Percentiles rank a stretch among this genome's conserved stretches.
phyloP scores from a whole-genome alignment of 37 sponge, comb jelly and placozoan genomes.

The Tethya wilhelma region DNA sequence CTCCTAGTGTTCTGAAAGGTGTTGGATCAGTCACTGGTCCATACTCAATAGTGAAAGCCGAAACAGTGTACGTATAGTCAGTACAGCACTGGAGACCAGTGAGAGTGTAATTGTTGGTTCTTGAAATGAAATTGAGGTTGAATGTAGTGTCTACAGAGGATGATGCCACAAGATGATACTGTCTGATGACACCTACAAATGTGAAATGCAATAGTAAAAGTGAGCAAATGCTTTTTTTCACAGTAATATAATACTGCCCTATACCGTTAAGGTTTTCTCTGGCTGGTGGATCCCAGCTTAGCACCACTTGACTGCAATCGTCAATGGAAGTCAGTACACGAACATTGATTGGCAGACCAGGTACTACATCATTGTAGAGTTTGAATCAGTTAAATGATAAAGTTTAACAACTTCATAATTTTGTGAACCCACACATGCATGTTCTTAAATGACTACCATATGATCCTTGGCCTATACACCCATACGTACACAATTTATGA shows the following conservation, averaged over 20 bases:
- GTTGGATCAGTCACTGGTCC: background rate
- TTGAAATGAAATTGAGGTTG: background rate
- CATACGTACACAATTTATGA: too few species aligned
- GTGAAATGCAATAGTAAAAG: too few species aligned
- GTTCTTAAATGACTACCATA: too few species aligned
- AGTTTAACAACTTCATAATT: too few species aligned
- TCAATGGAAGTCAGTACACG: too few species aligned
- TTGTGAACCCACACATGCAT: too few species aligned
- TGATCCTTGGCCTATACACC: too few species aligned
- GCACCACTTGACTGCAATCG: background rate
- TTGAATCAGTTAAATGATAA: too few species aligned
- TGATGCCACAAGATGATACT: background rate
- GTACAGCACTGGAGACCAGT: slow-evolving; percentile 2
- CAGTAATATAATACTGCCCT: too few species aligned
- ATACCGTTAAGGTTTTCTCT: background rate
- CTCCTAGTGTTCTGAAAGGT: background rate
- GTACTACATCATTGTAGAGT: too few species aligned
- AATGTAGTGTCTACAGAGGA: background rate
- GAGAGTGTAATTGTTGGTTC: background rate
- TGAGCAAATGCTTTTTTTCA: too few species aligned
- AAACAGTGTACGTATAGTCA: background rate
- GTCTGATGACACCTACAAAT: too few species aligned
- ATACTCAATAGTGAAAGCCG: background rate
- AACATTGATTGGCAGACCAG: slow-evolving; percentile 7
- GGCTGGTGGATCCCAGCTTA: slow-evolving; percentile 11